A percentile compares a stretch with the other conserved stretches of the same genome.
These are phyloP conservation scores for Chirona hameri DNA, from an alignment of 2,888 invertebrate genomes.

Conservation along the genomic window DNA sequence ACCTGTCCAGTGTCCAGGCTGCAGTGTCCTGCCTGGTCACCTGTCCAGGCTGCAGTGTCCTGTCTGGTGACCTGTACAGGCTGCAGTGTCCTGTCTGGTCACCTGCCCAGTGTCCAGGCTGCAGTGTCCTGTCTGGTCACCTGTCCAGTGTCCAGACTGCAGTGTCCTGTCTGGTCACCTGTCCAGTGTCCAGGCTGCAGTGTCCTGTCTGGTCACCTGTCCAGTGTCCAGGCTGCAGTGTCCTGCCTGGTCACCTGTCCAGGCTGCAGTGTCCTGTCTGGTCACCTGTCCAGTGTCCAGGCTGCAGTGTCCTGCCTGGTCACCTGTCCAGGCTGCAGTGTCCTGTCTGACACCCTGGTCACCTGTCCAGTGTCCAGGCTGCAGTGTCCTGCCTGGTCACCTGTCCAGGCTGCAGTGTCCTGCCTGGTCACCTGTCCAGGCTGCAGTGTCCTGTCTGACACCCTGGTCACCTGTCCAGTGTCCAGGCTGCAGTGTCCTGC, in stretches of 20 bases:
- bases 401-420: constrained; percentile 24
- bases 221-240: no score
- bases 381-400: neutral
- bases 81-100: neutral
- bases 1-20: no score
- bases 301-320: neutral
- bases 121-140: constrained; percentile 12
- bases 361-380: no score
- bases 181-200: constrained; percentile 27
- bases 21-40: neutral
- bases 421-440: neutral
- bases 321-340: constrained; percentile 23
- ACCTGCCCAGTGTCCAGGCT: constrained; percentile 1
- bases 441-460: no score
- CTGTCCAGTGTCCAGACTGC: no score
- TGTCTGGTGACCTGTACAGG: neutral
- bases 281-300: no score
- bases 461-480: no score
- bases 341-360: neutral
- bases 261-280: constrained; percentile 26
- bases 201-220: neutral
- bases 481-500: no score
- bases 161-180: neutral
- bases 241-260: neutral
- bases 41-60: constrained; percentile 24